A percentile compares a stretch with the other conserved stretches of the same genome.
Conservation (phyloP, 1,140 invertebrate species). For the Euschistus heros region DNA sequence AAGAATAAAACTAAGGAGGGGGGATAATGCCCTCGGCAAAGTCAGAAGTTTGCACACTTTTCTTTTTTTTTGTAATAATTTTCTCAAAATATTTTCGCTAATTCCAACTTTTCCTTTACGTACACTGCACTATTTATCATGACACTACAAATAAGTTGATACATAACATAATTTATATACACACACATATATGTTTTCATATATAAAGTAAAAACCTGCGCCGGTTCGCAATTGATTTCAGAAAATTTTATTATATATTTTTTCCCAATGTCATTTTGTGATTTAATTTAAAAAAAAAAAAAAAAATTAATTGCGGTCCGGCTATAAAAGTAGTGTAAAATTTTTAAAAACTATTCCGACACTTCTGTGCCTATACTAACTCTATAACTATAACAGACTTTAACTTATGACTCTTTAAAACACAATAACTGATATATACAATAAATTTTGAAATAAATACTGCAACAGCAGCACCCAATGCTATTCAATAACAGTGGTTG, state of each 20-base stretch:
- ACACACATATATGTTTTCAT: slow-evolving; percentile 18
- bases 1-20: slow-evolving; percentile 7
- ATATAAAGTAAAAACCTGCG: slow-evolving; percentile 9
- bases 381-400: slow-evolving; percentile 21
- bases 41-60: neutral
- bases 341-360: slow-evolving; percentile 9
- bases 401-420: slow-evolving; percentile 19
- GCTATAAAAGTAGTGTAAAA: slow-evolving; percentile 6
- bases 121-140: slow-evolving; percentile 1
- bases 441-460: slow-evolving; percentile 3
- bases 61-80: neutral
- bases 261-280: neutral
- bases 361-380: slow-evolving; percentile 1
- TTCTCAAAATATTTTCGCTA: neutral
- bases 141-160: slow-evolving; percentile 14
- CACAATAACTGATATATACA: slow-evolving; percentile 12
- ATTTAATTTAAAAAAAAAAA: slow-evolving; percentile 10
- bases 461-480: slow-evolving; percentile 10
- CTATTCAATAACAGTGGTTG: neutral
- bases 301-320: neutral
- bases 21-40: slow-evolving; percentile 3
- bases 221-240: slow-evolving; percentile 8
- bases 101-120: neutral
- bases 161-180: slow-evolving; percentile 11
- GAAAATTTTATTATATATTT: neutral